These are phyloP conservation scores for Eidolon helvum DNA, from an alignment of 2,113 vertebrate genomes.

Conservation along the genomic window DNA sequence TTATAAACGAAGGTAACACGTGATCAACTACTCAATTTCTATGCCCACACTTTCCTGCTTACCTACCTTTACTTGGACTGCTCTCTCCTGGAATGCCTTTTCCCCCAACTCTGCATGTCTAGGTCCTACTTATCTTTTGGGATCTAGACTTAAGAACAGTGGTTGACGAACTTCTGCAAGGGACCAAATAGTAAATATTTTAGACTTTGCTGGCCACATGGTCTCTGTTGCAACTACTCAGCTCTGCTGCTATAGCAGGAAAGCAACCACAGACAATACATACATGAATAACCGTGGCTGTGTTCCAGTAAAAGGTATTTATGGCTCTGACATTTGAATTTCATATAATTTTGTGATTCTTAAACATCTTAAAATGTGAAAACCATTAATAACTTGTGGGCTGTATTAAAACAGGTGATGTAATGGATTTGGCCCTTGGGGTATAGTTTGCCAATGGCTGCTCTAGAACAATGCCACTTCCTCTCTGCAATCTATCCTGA, in stretches of 20 bases:
- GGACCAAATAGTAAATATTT: background rate
- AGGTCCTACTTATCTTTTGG: background rate
- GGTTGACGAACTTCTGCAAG: background rate
- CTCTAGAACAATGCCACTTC: background rate
- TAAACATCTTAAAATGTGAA: background rate
- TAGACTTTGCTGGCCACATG: background rate
- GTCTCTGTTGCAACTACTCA: background rate
- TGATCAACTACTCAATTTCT: background rate
- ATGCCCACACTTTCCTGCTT: background rate
- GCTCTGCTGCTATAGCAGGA: background rate
- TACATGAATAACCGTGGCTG: background rate
- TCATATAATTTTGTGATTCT: constrained; percentile 14
- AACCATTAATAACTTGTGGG: background rate
- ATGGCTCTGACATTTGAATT: constrained; percentile 6
- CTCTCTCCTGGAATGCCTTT: background rate
- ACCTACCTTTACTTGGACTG: background rate
- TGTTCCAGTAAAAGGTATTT: background rate
- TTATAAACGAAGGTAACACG: background rate
- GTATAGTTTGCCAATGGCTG: background rate
- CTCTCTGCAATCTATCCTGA: background rate
- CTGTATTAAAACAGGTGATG: background rate
- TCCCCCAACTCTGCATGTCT: background rate
- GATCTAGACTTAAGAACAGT: background rate
- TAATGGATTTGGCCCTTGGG: background rate
- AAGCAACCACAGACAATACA: background rate